These are phyloP conservation scores for Lordiphosa collinella DNA, from an alignment of 1,140 invertebrate species.

Conservation along the genomic window DNA sequence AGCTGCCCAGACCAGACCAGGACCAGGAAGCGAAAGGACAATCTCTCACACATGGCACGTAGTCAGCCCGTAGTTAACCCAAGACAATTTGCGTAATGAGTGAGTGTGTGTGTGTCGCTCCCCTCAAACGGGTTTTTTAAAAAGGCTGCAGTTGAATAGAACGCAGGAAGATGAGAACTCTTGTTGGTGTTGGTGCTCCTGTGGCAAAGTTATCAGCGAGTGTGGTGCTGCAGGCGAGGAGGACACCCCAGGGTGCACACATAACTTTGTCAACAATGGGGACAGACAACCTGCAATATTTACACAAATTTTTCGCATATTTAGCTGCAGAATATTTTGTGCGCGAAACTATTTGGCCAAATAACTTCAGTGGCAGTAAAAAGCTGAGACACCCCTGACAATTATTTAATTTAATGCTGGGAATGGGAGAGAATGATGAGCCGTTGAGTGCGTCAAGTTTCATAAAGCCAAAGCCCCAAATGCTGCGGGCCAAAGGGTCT, in stretches of 20 bases:
- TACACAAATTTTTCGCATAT: constrained; percentile 53
- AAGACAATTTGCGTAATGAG: constrained; percentile 71
- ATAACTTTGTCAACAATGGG: constrained; percentile 10
- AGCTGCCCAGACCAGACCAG: constrained; percentile 16
- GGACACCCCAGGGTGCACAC: constrained; percentile 12
- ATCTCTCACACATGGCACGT: constrained; percentile 15
- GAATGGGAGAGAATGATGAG: background rate
- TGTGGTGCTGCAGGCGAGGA: constrained; percentile 2
- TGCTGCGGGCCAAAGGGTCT: constrained; percentile 32
- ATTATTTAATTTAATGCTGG: constrained; percentile 72
- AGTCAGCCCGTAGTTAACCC: constrained; percentile 30
- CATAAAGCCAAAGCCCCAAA: constrained; percentile 38
- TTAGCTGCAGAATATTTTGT: constrained; percentile 24
- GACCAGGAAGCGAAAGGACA: background rate
- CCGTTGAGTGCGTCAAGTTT: constrained; percentile 24
- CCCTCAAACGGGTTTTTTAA: background rate
- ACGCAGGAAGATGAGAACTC: constrained; percentile 2
- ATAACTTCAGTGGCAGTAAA: constrained; percentile 37
- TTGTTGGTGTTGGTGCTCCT: background rate
- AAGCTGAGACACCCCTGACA: constrained; percentile 49
- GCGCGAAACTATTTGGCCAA: constrained; percentile 50
- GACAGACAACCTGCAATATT: constrained; percentile 39
- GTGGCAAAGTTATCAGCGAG: constrained; percentile 5
- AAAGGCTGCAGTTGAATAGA: constrained; percentile 8
- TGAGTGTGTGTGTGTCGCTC: constrained; percentile 27